A percentile compares a stretch with the other conserved stretches of the same genome.
These are phyloP conservation scores for Porphyrio hochstetteri DNA, from an alignment of 2,113 vertebrate species.

Conservation along the genomic window DNA sequence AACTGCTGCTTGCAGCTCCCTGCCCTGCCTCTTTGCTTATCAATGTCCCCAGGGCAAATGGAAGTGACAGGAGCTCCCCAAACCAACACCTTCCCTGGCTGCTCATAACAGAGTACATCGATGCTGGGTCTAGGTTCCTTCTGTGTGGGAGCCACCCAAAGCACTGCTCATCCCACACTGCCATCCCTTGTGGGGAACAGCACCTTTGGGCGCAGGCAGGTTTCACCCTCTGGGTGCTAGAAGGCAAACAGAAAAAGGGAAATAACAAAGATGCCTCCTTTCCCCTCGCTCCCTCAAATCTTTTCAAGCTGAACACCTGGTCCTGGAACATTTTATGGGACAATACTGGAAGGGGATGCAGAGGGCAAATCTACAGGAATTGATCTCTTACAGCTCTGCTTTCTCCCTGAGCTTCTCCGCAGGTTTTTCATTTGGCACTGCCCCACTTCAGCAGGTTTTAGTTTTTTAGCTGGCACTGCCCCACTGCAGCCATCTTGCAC, in stretches of 20 bases:
- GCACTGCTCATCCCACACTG: neutral
- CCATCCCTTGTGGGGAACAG: neutral
- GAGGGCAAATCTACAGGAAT: rapidly evolving
- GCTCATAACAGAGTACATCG: neutral
- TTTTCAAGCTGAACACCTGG: neutral
- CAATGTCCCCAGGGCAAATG: neutral
- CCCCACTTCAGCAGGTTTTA: too few species aligned
- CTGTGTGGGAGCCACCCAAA: neutral
- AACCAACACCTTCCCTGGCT: neutral
- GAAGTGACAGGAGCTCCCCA: neutral
- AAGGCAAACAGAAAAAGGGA: neutral
- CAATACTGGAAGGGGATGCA: neutral
- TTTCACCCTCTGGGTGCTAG: neutral
- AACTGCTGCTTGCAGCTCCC: rapidly evolving
- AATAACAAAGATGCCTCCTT: neutral
- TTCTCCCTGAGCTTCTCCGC: neutral
- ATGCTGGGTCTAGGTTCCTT: neutral
- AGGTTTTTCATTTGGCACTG: neutral
- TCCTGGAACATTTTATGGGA: neutral
- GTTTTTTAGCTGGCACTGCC: neutral
- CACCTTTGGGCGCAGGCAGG: neutral
- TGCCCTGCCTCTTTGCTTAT: neutral
- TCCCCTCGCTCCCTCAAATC: neutral
- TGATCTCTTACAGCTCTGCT: neutral
- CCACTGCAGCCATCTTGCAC: rapidly evolving